Evolutionary conservation across 2,797 vertebrate species (phyloP).

Genomic region (Amphiprion clarkii): DNA sequence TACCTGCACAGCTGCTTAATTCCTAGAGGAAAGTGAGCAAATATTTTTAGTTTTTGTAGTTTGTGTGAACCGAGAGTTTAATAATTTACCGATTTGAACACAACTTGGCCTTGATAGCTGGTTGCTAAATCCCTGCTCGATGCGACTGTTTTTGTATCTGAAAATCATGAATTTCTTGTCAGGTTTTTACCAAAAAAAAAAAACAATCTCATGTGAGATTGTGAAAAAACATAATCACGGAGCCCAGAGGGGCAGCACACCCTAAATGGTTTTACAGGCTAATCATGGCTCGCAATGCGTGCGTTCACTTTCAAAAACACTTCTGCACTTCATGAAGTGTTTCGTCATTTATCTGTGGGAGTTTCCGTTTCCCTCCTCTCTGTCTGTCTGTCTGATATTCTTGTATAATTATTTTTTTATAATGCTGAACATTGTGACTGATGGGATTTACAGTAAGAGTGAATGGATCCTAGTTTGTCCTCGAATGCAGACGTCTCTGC

Average conservation of each 20-base stretch:
- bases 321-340: slow-evolving; percentile 13
- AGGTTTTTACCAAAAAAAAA: slow-evolving; percentile 44
- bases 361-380: slow-evolving; percentile 13
- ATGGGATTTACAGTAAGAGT: slow-evolving; percentile 27
- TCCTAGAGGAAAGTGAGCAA: background rate
- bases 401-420: slow-evolving; percentile 67
- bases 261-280: background rate
- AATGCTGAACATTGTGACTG: slow-evolving; percentile 46
- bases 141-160: slow-evolving; percentile 61
- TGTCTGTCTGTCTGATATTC: slow-evolving; percentile 56
- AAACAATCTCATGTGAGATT: background rate
- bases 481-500: slow-evolving; percentile 64
- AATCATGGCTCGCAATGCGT: slow-evolving; percentile 9
- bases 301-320: slow-evolving; percentile 12
- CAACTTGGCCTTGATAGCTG: slow-evolving; percentile 49
- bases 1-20: background rate
- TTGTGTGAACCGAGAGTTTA: slow-evolving; percentile 33
- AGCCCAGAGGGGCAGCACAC: slow-evolving; percentile 14
- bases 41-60: background rate
- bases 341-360: slow-evolving; percentile 37
- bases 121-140: slow-evolving; percentile 40
- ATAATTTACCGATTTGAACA: slow-evolving; percentile 58
- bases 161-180: slow-evolving; percentile 30
- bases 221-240: background rate
- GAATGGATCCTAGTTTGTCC: slow-evolving; percentile 60